Conservation (phyloP, 1,140 invertebrate genomes). For the Drosophila seguyi region DNA sequence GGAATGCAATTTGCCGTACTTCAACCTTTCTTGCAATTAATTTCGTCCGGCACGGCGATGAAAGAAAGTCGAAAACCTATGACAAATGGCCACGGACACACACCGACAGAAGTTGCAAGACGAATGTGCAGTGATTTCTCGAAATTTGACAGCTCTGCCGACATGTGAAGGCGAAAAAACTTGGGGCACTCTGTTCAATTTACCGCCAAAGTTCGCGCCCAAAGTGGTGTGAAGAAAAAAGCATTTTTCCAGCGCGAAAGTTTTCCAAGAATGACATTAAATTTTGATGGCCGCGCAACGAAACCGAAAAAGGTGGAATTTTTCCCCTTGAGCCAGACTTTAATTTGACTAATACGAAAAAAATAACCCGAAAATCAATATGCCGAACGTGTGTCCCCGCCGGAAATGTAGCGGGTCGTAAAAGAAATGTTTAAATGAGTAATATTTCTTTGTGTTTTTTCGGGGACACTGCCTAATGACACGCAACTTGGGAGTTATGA, state of each 20-base stretch:
- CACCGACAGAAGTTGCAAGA: constrained; percentile 45
- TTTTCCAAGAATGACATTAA: constrained; percentile 37
- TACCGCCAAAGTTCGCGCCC: constrained; percentile 26
- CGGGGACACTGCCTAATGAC: constrained; percentile 48
- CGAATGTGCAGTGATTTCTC: constrained; percentile 53
- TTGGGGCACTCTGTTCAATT: constrained; percentile 11
- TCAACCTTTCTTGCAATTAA: constrained; percentile 36
- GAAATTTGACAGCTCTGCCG: constrained; percentile 57
- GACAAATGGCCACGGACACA: constrained; percentile 42
- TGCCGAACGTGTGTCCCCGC: constrained; percentile 37
- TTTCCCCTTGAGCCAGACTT: constrained; percentile 34
- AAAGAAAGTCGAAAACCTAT: constrained; percentile 47
- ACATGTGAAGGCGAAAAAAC: constrained; percentile 34
- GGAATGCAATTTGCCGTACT: constrained; percentile 56
- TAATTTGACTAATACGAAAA: constrained; percentile 47
- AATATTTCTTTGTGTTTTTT: constrained; percentile 22
- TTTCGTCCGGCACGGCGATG: constrained; percentile 7
- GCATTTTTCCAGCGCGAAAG: constrained; percentile 33
- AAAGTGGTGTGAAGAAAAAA: constrained; percentile 31
- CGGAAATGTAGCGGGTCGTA: constrained; percentile 53
- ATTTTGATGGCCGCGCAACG: constrained; percentile 7
- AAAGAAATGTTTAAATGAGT: constrained; percentile 41
- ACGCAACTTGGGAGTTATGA: constrained; percentile 52
- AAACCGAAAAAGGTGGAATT: background rate
- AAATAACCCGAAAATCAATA: constrained; percentile 46